phyloP scores from a whole-genome alignment of 1,140 invertebrate genomes.

The Microplitis demolitor region DNA sequence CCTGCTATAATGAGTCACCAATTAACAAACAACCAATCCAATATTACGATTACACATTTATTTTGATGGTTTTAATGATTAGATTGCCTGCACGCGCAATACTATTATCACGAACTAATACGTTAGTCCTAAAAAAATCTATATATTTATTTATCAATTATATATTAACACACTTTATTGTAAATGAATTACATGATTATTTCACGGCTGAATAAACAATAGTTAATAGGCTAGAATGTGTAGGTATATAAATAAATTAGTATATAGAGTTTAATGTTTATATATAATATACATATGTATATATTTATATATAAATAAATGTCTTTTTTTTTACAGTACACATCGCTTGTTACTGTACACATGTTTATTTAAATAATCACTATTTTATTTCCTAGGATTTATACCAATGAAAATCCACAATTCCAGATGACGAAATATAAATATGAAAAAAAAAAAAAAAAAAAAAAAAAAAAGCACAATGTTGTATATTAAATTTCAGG shows the following conservation, averaged over 20 bases:
- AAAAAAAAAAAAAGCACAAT: too few relatives aligned
- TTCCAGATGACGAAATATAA: too few relatives aligned
- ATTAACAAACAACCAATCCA: neutral
- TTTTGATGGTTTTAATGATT: neutral
- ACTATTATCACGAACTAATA: neutral
- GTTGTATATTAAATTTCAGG: too few relatives aligned
- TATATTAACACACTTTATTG: neutral
- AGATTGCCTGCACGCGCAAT: conserved; percentile 14
- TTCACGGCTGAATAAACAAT: neutral
- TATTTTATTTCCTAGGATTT: neutral
- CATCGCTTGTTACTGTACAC: neutral
- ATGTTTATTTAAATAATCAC: neutral
- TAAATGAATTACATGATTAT: neutral
- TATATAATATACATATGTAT: neutral
- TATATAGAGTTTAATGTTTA: neutral
- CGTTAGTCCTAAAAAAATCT: too few relatives aligned
- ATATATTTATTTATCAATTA: neutral
- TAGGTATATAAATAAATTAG: neutral
- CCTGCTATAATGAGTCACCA: neutral
- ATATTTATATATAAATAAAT: neutral
- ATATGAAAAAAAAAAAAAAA: too few relatives aligned
- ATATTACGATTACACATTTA: neutral
- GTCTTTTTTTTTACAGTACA: neutral
- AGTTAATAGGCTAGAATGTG: neutral
- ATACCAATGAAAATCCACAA: neutral